phyloP scores from a whole-genome alignment of 2,113 vertebrate species.

The Prunella fulvescens region DNA sequence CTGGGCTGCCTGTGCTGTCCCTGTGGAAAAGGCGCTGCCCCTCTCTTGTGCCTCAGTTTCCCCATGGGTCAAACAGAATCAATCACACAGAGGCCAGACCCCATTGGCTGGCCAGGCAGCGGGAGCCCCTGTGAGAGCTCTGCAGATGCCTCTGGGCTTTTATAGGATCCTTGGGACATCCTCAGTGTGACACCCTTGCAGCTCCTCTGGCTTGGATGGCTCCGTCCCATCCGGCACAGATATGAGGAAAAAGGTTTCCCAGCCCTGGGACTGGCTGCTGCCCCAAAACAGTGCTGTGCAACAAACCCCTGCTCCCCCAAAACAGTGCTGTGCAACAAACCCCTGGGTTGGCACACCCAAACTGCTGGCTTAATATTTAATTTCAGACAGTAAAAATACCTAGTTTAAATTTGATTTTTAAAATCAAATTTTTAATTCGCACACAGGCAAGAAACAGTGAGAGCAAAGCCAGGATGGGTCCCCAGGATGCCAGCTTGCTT shows the following conservation, averaged over 20 bases:
- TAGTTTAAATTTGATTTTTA: neutral
- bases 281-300: neutral
- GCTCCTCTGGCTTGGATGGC: neutral
- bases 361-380: neutral
- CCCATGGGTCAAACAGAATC: neutral
- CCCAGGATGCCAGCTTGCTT: neutral
- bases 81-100: neutral
- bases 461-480: neutral
- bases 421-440: neutral
- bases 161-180: neutral
- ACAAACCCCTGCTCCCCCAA: neutral
- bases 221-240: accelerated
- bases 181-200: accelerated
- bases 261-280: neutral
- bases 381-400: neutral
- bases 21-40: neutral
- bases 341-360: neutral
- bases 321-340: neutral
- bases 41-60: neutral
- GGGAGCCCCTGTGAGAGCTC: neutral
- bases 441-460: neutral
- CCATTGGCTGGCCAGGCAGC: accelerated
- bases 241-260: neutral
- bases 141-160: neutral
- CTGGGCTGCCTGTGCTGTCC: neutral